Conservation (phyloP, 2,888 invertebrate species). For the Dexiosoma caninum region DNA sequence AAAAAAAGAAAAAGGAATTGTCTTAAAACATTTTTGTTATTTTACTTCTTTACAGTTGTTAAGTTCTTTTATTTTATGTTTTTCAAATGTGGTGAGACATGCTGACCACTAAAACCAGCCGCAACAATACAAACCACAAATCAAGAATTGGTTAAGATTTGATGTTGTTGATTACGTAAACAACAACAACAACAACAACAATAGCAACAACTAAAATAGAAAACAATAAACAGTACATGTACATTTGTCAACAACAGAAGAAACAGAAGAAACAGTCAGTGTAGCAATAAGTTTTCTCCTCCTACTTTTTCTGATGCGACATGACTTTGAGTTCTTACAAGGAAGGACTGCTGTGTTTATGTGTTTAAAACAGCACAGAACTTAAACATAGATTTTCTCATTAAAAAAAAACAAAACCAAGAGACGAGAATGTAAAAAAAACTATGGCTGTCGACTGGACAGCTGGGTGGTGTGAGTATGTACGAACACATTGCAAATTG, state of each 20-base stretch:
- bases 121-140: constrained; percentile 58
- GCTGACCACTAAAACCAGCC: constrained; percentile 51
- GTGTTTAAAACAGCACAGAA: constrained; percentile 11
- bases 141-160: constrained; percentile 62
- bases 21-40: constrained; percentile 17
- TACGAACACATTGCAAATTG: constrained; percentile 20
- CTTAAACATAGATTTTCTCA: constrained; percentile 22
- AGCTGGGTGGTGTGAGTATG: constrained; percentile 32
- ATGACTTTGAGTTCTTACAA: constrained; percentile 30
- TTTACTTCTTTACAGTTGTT: not conserved
- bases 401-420: too few species aligned
- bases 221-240: constrained; percentile 20
- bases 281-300: constrained; percentile 25
- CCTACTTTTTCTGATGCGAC: constrained; percentile 13
- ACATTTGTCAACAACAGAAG: constrained; percentile 17
- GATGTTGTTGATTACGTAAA: constrained; percentile 48
- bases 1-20: constrained; percentile 40
- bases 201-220: not conserved
- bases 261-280: not conserved
- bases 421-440: too few species aligned
- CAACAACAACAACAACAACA: constrained; percentile 6
- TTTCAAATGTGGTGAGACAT: constrained; percentile 19
- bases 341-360: too few species aligned
- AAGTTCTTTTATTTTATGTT: not conserved
- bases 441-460: constrained; percentile 40